Base-by-base conservation (phyloP, 2,113 vertebrate species). In the Perognathus longimembris region DNA sequence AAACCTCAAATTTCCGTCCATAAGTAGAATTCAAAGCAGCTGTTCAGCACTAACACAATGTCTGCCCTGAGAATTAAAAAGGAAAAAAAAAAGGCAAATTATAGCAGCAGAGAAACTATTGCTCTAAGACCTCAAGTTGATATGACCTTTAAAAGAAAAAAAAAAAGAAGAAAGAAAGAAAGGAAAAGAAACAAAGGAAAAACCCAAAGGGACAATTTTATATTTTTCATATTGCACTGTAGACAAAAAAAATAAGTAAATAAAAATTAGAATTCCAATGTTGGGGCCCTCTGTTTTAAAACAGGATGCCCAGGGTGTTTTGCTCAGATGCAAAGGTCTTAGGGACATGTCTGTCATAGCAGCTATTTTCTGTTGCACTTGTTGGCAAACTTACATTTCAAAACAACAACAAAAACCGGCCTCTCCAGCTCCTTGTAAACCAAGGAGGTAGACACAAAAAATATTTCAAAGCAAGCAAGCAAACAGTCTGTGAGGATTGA, bases 381-480 rank as follows among this genome's bases (percentile, higher is more conserved):
- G 97, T 97, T 97, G 96, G 95, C 97, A 96, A 97, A 97, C 97
- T 96, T 88, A 96, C 94, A 95, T 94, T 93, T 94, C 95, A 96
- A 97, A 97, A 97, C 95, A 97, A 97, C 95, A 97, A 96, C 96
- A 97, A 97, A 96, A 97, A 95, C 1, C 85, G 95, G 96, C 91
- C 96, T 95, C 93, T 94, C 88, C 89, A 93, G 92, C 82, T 96
- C 95, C 95, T 91, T 96, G 95, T 95, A 97, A 96, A 96, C 94
- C 92, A 97, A 96, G 94, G 96, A 96, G 96, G 96, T 96, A 96
- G 93, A 96, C 96, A 97, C 89, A 95, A 97, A 94, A 96, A 97
- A 97, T 97, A 97, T 96, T 97, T 97, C 96, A 97, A 95, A 97
- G 95, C 96, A 95, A 95, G 96, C 96, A 96, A 95, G 96, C 96